A percentile compares a stretch with the other conserved stretches of the same genome.
Evolutionary conservation across 2,888 invertebrate genomes (phyloP).

Genomic region (Thelaira solivaga): DNA sequence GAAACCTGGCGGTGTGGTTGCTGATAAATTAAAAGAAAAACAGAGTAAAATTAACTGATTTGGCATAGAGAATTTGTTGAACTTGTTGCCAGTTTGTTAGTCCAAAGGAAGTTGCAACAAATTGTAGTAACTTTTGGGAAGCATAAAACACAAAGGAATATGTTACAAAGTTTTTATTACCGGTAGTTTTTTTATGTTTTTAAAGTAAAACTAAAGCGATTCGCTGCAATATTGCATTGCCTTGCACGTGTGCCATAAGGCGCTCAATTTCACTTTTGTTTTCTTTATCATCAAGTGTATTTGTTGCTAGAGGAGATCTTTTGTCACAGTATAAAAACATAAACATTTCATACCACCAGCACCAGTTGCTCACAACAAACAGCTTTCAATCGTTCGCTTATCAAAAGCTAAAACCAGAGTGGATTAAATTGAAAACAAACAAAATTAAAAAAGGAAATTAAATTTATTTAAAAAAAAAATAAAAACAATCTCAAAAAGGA

Average conservation of each 20-base stretch:
- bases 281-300: neutral
- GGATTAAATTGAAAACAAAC: neutral
- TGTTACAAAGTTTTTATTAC: neutral
- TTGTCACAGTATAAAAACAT: slow-evolving; percentile 47
- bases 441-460: neutral
- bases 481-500: neutral
- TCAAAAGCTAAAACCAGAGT: neutral
- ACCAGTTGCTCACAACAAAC: slow-evolving; percentile 41
- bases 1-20: neutral
- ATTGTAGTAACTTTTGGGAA: too few relatives aligned
- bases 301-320: neutral
- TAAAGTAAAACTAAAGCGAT: neutral
- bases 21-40: slow-evolving; percentile 14
- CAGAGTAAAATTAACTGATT: neutral
- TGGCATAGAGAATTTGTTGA: neutral
- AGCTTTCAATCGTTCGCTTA: slow-evolving; percentile 7
- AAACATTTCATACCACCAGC: slow-evolving; percentile 31
- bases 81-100: neutral
- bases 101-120: slow-evolving; percentile 14
- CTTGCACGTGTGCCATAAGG: neutral
- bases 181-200: neutral
- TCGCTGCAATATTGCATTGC: too few relatives aligned
- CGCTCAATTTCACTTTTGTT: slow-evolving; percentile 3
- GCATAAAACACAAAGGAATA: neutral
- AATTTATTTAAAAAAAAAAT: neutral